These are phyloP conservation scores for Acridotheres tristis DNA, from an alignment of 2,797 vertebrate genomes.

Conservation along the genomic window DNA sequence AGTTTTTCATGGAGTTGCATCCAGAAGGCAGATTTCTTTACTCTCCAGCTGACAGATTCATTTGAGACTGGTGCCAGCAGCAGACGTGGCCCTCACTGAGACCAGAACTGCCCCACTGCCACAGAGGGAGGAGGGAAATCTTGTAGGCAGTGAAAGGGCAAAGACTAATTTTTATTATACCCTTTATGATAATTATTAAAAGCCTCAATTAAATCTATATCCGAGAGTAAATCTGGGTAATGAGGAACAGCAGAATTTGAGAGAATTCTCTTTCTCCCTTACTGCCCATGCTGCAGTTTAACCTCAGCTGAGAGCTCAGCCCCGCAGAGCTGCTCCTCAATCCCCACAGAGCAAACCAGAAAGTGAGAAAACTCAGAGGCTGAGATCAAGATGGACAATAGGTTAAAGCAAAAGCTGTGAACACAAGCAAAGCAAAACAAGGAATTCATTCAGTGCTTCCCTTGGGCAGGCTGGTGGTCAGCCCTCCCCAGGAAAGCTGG, in stretches of 20 bases:
- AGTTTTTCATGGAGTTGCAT: not conserved
- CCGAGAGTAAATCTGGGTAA: not conserved
- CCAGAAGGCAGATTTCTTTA: not conserved
- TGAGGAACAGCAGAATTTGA: not conserved
- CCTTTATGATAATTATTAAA: constrained; percentile 22
- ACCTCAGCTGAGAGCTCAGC: not conserved
- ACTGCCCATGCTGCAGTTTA: not conserved
- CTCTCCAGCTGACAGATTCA: not conserved
- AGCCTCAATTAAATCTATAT: not conserved
- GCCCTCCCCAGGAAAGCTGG: not conserved
- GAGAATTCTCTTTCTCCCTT: not conserved
- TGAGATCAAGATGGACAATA: not conserved
- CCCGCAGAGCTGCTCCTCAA: not conserved
- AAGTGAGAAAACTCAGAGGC: not conserved
- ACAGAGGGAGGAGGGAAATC: not conserved
- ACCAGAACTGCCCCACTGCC: not conserved
- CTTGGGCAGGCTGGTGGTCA: not conserved
- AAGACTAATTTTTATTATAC: constrained; percentile 39
- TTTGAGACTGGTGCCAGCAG: not conserved
- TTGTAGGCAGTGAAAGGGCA: not conserved
- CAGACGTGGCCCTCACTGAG: not conserved
- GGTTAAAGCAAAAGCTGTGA: not conserved
- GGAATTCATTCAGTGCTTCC: not conserved
- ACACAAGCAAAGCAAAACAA: not conserved
- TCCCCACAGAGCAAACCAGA: not conserved